These are phyloP conservation scores for Holocentrus rufus DNA, from an alignment of 2,797 vertebrate species.

Conservation along the genomic window DNA sequence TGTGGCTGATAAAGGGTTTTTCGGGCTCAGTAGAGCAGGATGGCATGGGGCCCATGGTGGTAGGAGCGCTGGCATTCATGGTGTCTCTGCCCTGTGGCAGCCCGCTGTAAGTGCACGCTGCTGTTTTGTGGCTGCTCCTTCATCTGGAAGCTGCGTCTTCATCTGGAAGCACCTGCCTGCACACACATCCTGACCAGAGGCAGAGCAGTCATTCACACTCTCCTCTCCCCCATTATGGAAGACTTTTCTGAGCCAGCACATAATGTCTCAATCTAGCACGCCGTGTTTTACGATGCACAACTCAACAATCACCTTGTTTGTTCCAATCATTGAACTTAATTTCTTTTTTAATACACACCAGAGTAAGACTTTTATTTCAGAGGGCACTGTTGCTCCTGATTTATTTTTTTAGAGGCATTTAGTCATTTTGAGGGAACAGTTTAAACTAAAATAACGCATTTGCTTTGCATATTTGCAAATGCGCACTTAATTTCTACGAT, in stretches of 20 bases:
- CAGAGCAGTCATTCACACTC: neutral
- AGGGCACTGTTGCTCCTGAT: too few relatives aligned
- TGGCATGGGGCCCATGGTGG: conserved; percentile 30
- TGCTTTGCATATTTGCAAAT: too few relatives aligned
- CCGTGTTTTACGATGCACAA: conserved; percentile 4
- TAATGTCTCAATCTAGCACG: neutral
- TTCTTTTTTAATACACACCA: neutral
- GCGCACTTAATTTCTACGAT: too few relatives aligned
- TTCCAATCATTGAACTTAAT: conserved; percentile 10
- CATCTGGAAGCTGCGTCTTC: conserved; percentile 1
- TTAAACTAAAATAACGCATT: too few relatives aligned
- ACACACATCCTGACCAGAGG: conserved; percentile 34
- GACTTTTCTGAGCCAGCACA: neutral
- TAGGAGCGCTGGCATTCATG: conserved; percentile 31
- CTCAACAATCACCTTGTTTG: neutral
- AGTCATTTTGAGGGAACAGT: too few relatives aligned
- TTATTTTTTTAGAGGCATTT: too few relatives aligned
- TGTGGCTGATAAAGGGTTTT: conserved; percentile 8
- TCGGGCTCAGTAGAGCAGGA: conserved; percentile 26
- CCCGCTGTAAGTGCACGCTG: neutral
- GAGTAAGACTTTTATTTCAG: too few relatives aligned
- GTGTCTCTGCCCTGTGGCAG: conserved; percentile 26
- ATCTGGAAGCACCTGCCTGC: conserved; percentile 44
- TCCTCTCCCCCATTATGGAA: neutral
- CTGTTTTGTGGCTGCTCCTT: conserved; percentile 15